Evolutionary conservation across 2,888 invertebrate species (phyloP), one percentile per base, ranked within the genome.

Genomic region (Drosophila austrosaltans): DNA sequence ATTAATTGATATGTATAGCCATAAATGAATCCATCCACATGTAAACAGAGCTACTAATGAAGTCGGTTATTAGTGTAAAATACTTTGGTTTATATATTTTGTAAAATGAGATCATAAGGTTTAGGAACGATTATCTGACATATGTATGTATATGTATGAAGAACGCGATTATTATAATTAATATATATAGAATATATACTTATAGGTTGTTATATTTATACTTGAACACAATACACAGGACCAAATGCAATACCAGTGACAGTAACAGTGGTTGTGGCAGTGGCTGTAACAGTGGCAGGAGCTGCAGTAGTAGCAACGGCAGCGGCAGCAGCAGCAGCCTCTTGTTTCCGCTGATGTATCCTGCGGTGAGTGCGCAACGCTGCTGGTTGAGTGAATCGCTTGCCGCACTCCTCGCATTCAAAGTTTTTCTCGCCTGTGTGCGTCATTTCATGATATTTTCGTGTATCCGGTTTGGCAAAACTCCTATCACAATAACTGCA

Each of bases 371-470:
- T 90, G 2, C 90, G 86, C 4, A 91, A 63, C 0, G 91, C 90
- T 0, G 89, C 83, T 0, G 85, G 86, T 66, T 92, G 92, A 0
- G 82, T 86, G 44, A 91, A 91, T 2, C 84, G 72, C 22, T 89
- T 89, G 40, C 86, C 88, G 39, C 91, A 91, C n/a, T 83, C 79
- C 0, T 72, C 60, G 7, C 91, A 92, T 32, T 76, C 79, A 36
- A 90, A 80, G 5, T 91, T 91, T 56, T 89, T 91, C 65, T 91
- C 91, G 0, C 91, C 92, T 0, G 91, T 91, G 69, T 91, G 92
- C 3, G 81, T 91, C 91, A 92, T 91, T 76, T 91, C 91, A 69
- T 91, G 91, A 73, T 91, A 91, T 25, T 91, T 91, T 4, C 89
- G 79, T 0, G 91, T 91, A 59, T 91, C 90, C 1, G 90, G 77